Percentiles rank a stretch among this genome's conserved stretches.
These are phyloP conservation scores for Hemithea aestivaria DNA, from an alignment of 2,888 invertebrate species.

Conservation along the genomic window DNA sequence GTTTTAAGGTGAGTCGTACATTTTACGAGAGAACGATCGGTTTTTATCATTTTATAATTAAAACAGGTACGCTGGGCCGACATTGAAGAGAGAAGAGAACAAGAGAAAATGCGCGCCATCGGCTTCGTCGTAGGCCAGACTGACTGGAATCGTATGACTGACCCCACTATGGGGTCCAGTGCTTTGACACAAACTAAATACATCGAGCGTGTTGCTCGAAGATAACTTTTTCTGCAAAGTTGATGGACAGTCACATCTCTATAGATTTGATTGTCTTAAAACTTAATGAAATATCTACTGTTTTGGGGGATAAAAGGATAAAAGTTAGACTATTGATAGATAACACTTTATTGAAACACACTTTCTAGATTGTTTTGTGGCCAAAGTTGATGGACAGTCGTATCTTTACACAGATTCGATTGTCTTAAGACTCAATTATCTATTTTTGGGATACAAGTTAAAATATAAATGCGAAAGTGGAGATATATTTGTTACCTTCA, in stretches of 20 bases:
- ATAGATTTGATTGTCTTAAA: no score
- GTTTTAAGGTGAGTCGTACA: slow-evolving; percentile 24
- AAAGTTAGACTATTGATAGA: no score
- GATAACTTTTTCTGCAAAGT: slow-evolving; percentile 15
- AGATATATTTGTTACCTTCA: no score
- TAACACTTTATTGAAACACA: no score
- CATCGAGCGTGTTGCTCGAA: slow-evolving; percentile 81
- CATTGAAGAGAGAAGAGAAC: slow-evolving; percentile 94
- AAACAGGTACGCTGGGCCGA: slow-evolving; percentile 98
- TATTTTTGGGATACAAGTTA: no score
- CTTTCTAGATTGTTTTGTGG: no score
- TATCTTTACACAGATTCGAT: background rate
- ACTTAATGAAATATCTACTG: no score
- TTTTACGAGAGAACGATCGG: slow-evolving; percentile 7
- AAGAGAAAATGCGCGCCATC: slow-evolving; percentile 95
- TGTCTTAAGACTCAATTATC: no score
- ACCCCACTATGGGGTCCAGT: slow-evolving; percentile 91
- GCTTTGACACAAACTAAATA: slow-evolving; percentile 97
- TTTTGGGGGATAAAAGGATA: no score
- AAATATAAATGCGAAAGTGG: no score
- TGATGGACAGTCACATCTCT: background rate
- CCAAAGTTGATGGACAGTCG: slow-evolving; percentile 3
- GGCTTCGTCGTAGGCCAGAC: slow-evolving; percentile 98
- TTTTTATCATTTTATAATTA: slow-evolving; percentile 65
- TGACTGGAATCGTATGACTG: slow-evolving; percentile 97